Base-by-base conservation (phyloP, 2,888 invertebrate species). In the Papilio elwesi region DNA sequence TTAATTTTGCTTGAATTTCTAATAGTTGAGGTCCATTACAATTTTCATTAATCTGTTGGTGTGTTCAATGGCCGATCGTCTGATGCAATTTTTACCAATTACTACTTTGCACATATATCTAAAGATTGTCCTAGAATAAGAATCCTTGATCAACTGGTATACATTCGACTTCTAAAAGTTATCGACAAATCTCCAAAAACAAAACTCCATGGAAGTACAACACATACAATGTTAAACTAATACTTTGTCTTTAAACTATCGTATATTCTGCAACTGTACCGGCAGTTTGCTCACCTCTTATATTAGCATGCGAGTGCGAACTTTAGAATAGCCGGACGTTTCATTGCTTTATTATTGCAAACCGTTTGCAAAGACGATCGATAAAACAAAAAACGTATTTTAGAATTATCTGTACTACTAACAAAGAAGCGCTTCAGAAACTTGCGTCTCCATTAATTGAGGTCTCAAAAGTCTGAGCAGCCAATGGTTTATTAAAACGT, bases 261-360 rank as follows among this genome's bases (percentile, higher is more conserved):
- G 6, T n/a, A 0, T 43, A 51, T 48, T 48, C 51, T 65, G n/a
- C 51, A 51, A 36, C 43, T 62, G 3, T 11, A 51, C n/a, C 43
- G 10, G 57, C 6, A 59, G 49, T 71, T 55, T 49, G 48, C 55
- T 68, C 38, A 48, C 48, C 26, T 52, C 62, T 52, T 12, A 6
- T 38, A 51, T 64, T 72, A 72, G 48, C 68, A 63, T 48, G 8
- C 11, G 7, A 57, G 73, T 73, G 73, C 65, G 68, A 73, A 73
- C 43, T 49, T 16, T 51, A 49, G 26, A 15, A 38, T 55, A 68
- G 47, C 43, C 15, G 38, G 48, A 51, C 47, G 26, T 63, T 57
- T 49, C n/a, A n/a, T 55, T 48, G 38, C 7, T 51, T 71, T 67
- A 38, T 71, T 66, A 43, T 64, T 55, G 26, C 38, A 0, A 15